Percentiles rank a stretch among this genome's conserved stretches.
Conservation (phyloP, 1,140 invertebrate species). For the Scylla paramamosain region DNA sequence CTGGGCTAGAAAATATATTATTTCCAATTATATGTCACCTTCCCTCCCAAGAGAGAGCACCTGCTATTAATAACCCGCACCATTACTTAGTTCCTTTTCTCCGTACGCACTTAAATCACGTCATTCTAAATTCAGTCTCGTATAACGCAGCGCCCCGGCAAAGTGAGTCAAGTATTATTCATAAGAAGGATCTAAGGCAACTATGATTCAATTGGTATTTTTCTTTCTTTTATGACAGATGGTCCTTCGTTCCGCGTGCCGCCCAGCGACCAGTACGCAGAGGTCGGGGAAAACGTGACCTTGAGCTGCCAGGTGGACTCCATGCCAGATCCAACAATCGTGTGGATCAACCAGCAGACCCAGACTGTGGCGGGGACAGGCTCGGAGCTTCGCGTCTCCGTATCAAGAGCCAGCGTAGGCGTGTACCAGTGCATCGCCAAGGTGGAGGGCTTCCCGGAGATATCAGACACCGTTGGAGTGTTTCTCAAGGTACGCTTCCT, state of each 20-base stretch:
- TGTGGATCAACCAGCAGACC: conserved; percentile 79
- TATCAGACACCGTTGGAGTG: conserved; percentile 80
- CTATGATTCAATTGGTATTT: neutral
- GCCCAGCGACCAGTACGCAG: conserved; percentile 80
- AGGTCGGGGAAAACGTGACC: conserved; percentile 79
- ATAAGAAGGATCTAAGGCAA: too few relatives aligned
- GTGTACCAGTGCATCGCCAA: conserved; percentile 93
- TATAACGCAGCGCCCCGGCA: too few relatives aligned
- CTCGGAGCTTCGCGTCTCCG: conserved; percentile 79
- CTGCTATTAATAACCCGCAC: too few relatives aligned
- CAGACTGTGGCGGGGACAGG: conserved; percentile 76
- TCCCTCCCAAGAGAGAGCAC: too few relatives aligned
- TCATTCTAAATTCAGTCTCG: too few relatives aligned
- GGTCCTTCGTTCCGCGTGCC: conserved; percentile 80
- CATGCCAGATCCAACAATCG: conserved; percentile 81
- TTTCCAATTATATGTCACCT: too few relatives aligned
- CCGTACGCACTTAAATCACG: too few relatives aligned
- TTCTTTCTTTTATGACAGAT: conserved; percentile 78
- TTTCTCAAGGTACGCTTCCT: conserved; percentile 80
- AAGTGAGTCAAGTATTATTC: too few relatives aligned
- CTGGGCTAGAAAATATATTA: too few relatives aligned
- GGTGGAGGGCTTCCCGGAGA: conserved; percentile 88
- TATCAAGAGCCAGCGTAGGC: conserved; percentile 89
- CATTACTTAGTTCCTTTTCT: too few relatives aligned
- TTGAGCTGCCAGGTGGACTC: conserved; percentile 81